Conservation (phyloP, 2,797 vertebrate genomes). For the Gambelia wislizenii region DNA sequence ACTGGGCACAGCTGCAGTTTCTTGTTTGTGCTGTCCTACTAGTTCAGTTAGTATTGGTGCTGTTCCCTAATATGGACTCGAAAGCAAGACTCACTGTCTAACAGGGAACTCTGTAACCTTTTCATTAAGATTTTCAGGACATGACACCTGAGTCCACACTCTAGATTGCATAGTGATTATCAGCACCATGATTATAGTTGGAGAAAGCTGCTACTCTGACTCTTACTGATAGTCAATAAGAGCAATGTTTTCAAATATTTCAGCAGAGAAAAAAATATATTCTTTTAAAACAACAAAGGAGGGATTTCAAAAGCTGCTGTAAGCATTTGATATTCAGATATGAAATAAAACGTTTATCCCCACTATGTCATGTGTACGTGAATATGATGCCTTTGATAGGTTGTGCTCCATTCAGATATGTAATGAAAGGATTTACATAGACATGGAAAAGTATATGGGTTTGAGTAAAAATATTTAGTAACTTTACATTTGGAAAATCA, state of each 20-base stretch:
- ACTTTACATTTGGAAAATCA: background rate
- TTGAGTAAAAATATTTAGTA: background rate
- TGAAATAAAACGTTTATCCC: background rate
- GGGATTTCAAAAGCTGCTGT: background rate
- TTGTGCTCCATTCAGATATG: no score
- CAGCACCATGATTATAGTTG: background rate
- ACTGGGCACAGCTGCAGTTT: background rate
- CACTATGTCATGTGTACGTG: no score
- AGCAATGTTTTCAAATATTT: background rate
- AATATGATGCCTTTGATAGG: no score
- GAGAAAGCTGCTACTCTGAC: background rate
- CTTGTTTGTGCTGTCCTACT: background rate
- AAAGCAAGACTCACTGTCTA: background rate
- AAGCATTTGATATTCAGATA: background rate
- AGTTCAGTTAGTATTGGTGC: conserved; percentile 5
- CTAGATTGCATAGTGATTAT: background rate
- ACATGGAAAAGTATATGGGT: background rate
- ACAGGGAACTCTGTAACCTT: background rate
- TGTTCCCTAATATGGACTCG: background rate
- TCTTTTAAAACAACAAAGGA: background rate
- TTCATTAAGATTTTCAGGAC: background rate
- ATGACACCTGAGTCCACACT: background rate
- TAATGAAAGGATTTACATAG: background rate
- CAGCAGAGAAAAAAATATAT: no score
- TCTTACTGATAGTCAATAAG: background rate